These are phyloP conservation scores for Oceanodroma leucorhoa DNA, from an alignment of 2,797 vertebrate species.

Conservation along the genomic window DNA sequence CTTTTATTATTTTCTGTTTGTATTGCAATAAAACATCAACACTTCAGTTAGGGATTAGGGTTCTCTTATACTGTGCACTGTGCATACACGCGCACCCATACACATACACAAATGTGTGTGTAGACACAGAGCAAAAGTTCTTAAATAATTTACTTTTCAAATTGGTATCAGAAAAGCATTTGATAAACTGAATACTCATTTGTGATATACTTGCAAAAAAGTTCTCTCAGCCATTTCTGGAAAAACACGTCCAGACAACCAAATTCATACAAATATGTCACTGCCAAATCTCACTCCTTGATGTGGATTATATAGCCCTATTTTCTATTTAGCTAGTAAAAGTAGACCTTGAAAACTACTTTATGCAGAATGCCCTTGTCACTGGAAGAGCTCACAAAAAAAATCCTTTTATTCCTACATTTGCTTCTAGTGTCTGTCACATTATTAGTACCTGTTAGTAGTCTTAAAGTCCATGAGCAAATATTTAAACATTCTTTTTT, in stretches of 20 bases:
- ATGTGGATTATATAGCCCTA: not conserved
- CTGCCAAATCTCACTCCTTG: not conserved
- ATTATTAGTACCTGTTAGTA: not conserved
- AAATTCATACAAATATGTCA: not conserved
- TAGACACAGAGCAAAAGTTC: not conserved
- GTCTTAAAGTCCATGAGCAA: not conserved
- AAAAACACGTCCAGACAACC: not conserved
- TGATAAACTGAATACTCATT: not conserved
- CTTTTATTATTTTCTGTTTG: not conserved
- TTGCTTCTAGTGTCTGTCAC: not conserved
- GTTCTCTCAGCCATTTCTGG: not conserved
- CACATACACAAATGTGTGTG: not conserved
- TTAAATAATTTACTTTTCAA: not conserved
- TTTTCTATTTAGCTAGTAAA: not conserved
- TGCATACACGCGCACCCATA: fast-evolving
- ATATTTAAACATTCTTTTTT: not conserved
- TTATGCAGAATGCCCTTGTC: not conserved
- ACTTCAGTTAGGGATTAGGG: not conserved
- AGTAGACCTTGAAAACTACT: not conserved
- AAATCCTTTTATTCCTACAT: fast-evolving
- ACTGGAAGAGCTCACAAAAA: not conserved
- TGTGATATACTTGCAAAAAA: not conserved
- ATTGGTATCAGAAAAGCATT: not conserved
- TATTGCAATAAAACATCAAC: not conserved
- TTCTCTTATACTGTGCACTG: not conserved